Base-by-base conservation (phyloP, 2,113 vertebrate species). In the Ceyx margarethae region DNA sequence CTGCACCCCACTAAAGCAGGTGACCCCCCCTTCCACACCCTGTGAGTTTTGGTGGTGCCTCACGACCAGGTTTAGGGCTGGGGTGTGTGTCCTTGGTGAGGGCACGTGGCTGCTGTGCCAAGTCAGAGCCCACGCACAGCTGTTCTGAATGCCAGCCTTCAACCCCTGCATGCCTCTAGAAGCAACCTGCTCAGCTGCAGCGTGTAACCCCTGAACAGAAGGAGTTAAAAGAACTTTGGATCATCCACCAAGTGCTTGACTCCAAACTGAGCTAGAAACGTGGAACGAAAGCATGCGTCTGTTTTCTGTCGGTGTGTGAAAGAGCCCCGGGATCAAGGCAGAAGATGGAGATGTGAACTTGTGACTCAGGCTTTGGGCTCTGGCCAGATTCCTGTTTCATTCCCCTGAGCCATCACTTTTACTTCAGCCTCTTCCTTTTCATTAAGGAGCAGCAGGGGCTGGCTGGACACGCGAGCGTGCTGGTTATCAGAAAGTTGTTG, bases 311-410 rank as follows among this genome's bases (percentile, higher is more conserved):
- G 5, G 91, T 89, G 87, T 92, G 92, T 81, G 89, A 85, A 85
- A 83, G 75, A 81, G 76, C 68, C 42, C 15, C 53, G 45, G 90
- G 65, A 93, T 93, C 77, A 73, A 74, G 82, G 67, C 84, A 19
- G 68, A 91, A 60, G 58, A 66, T 66, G n/a, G 66, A 92, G 87
- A 75, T 76, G 80, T 94, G 92, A 95, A 93, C 93, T 94, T 96
- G 74, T 96, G 91, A 96, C 92, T 95, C 80, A 78, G 82, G 81
- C 33, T 57, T 88, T 95, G 94, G 95, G 90, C 45, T 75, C 54
- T 57, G 29, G 91, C 94, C 95, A 96, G 73, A 31, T 64, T 76
- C 73, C 77, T 78, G 68, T 75, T 94, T 78, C 88, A 78, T 88
- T 95, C 76, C 89, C 78, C 87, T 85, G 87, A 95, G 92, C 85